phyloP scores from a whole-genome alignment of 2,888 invertebrate species.

The Habrosyne pyritoides region DNA sequence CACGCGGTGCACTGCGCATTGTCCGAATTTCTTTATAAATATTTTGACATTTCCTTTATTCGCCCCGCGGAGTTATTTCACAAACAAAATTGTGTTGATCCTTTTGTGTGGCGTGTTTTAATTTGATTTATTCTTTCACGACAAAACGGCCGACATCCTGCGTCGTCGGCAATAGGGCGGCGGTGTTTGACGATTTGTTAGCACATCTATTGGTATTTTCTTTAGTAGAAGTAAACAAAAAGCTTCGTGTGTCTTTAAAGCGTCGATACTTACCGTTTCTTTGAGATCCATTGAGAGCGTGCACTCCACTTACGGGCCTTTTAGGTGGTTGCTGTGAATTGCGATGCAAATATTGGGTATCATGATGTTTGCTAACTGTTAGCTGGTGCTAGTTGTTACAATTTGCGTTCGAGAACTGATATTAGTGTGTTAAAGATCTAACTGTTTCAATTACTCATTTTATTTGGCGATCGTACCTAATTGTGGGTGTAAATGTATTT shows the following conservation, averaged over 20 bases:
- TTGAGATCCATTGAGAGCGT: slow-evolving; percentile 20
- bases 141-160: slow-evolving; percentile 76
- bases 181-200: slow-evolving; percentile 77
- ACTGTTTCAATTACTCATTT: slow-evolving; percentile 3
- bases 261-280: slow-evolving; percentile 50
- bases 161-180: slow-evolving; percentile 54
- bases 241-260: slow-evolving; percentile 56
- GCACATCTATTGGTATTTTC: slow-evolving; percentile 73
- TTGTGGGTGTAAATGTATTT: slow-evolving; percentile 57
- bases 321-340: slow-evolving; percentile 43
- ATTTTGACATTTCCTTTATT: slow-evolving; percentile 82
- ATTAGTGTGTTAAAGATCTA: slow-evolving; percentile 8
- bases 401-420: slow-evolving; percentile 19
- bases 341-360: slow-evolving; percentile 50
- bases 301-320: slow-evolving; percentile 42
- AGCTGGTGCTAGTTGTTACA: slow-evolving; percentile 23
- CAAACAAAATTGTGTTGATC: slow-evolving; percentile 76
- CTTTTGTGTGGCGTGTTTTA: slow-evolving; percentile 75
- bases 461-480: not conserved
- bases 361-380: slow-evolving; percentile 28
- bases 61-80: slow-evolving; percentile 71
- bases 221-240: slow-evolving; percentile 70
- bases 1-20: slow-evolving; percentile 68
- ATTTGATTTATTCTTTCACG: slow-evolving; percentile 81
- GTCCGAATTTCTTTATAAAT: slow-evolving; percentile 81